Percentiles rank a stretch among this genome's conserved stretches.
phyloP scores from a whole-genome alignment of 2,797 vertebrate species.

The Trematomus bernacchii region DNA sequence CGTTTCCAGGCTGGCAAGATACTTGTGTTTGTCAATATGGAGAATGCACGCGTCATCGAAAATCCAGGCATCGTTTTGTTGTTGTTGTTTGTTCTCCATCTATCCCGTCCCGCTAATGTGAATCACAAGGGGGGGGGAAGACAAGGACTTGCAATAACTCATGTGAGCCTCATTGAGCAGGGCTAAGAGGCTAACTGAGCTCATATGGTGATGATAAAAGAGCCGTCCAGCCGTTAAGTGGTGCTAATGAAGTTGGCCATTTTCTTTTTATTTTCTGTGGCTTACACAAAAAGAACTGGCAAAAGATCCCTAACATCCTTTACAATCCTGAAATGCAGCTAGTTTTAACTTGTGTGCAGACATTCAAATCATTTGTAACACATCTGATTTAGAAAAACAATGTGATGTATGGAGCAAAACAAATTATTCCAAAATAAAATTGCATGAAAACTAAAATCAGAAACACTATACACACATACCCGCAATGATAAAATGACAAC shows the following conservation, averaged over 20 bases:
- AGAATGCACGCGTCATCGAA: slow-evolving; percentile 67
- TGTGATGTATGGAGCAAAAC: no score
- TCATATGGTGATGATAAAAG: slow-evolving; percentile 37
- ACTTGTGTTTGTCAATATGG: slow-evolving; percentile 69
- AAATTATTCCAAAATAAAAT: not conserved
- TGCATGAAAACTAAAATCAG: not conserved
- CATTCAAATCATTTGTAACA: not conserved
- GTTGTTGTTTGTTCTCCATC: slow-evolving; percentile 41
- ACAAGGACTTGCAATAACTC: slow-evolving; percentile 53
- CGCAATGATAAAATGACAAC: no score
- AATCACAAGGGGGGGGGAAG: slow-evolving; percentile 58
- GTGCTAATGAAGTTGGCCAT: not conserved
- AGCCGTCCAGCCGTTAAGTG: slow-evolving; percentile 14
- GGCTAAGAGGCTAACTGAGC: slow-evolving; percentile 49
- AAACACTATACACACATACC: not conserved
- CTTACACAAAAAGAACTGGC: not conserved
- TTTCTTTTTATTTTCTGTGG: slow-evolving; percentile 13
- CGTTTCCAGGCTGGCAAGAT: slow-evolving; percentile 39
- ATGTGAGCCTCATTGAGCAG: slow-evolving; percentile 73
- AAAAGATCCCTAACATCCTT: not conserved
- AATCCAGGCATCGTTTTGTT: slow-evolving; percentile 61
- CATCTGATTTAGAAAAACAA: not conserved
- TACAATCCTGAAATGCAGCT: no score
- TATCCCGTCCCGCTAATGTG: slow-evolving; percentile 63
- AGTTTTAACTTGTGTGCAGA: not conserved